These are phyloP conservation scores for Cossypha niveicapilla DNA, from an alignment of 2,797 vertebrate species.

Conservation along the genomic window DNA sequence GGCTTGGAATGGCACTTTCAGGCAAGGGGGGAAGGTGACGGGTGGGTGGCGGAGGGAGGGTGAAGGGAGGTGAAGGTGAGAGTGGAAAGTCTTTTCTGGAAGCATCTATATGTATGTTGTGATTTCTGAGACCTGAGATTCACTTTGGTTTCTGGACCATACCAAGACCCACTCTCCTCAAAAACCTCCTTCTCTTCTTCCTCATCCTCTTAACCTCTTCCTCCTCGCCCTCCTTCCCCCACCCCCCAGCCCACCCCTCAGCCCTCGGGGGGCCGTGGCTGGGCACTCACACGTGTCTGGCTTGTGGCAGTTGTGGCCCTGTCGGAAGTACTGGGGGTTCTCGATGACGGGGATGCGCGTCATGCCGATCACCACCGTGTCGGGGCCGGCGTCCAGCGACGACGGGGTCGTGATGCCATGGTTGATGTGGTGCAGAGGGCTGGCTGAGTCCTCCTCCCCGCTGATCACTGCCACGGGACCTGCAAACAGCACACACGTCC, in stretches of 20 bases:
- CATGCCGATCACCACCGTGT: slow-evolving; percentile 97
- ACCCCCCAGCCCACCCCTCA: background rate
- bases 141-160: slow-evolving; percentile 70
- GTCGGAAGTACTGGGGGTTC: slow-evolving; percentile 96
- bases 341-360: slow-evolving; percentile 97
- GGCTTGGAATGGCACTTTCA: slow-evolving; percentile 20
- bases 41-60: slow-evolving; percentile 44
- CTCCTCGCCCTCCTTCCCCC: background rate
- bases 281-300: slow-evolving; percentile 90
- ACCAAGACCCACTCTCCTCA: slow-evolving; percentile 26
- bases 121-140: slow-evolving; percentile 58
- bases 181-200: slow-evolving; percentile 25
- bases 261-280: background rate
- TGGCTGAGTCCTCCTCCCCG: slow-evolving; percentile 97
- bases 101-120: slow-evolving; percentile 57
- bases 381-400: slow-evolving; percentile 87
- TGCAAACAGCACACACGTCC: slow-evolving; percentile 13
- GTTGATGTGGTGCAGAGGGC: slow-evolving; percentile 97
- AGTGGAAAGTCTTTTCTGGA: slow-evolving; percentile 49
- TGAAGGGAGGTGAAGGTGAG: slow-evolving; percentile 68
- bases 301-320: slow-evolving; percentile 97
- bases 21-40: slow-evolving; percentile 19
- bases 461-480: slow-evolving; percentile 97
- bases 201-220: background rate
- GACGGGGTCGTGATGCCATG: slow-evolving; percentile 94